Evolutionary conservation across 2,113 vertebrate genomes (phyloP).

Genomic region (Saguinus midas): DNA sequence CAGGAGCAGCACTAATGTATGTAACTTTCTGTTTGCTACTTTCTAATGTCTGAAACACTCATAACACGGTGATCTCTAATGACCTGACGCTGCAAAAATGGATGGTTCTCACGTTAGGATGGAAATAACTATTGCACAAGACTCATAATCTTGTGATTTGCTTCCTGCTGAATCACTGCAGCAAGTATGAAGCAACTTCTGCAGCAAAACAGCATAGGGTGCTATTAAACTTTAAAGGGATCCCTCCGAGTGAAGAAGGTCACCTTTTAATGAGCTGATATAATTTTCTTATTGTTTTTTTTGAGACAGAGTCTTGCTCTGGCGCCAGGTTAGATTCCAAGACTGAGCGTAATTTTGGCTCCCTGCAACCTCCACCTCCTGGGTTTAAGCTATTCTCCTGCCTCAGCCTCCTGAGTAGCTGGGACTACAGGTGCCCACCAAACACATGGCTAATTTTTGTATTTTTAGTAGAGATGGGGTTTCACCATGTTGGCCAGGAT

Average conservation of each 20-base stretch:
- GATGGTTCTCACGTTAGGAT: background rate
- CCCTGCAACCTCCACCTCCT: too few relatives aligned
- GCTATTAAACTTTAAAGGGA: background rate
- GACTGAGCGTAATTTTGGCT: too few relatives aligned
- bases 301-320: too few relatives aligned
- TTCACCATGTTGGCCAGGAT: too few relatives aligned
- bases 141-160: background rate
- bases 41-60: background rate
- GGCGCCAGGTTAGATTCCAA: too few relatives aligned
- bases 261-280: background rate
- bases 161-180: background rate
- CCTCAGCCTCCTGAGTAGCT: too few relatives aligned
- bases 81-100: background rate
- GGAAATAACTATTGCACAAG: background rate
- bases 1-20: background rate
- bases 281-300: background rate
- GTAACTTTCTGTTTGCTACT: background rate
- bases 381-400: too few relatives aligned
- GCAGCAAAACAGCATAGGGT: background rate
- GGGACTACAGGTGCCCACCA: too few relatives aligned
- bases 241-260: background rate
- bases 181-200: background rate
- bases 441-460: too few relatives aligned
- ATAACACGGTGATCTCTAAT: accelerated
- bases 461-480: too few relatives aligned